These are phyloP conservation scores for Sternarchorhynchus goeldii DNA, from an alignment of 2,797 vertebrate species.

Conservation along the genomic window DNA sequence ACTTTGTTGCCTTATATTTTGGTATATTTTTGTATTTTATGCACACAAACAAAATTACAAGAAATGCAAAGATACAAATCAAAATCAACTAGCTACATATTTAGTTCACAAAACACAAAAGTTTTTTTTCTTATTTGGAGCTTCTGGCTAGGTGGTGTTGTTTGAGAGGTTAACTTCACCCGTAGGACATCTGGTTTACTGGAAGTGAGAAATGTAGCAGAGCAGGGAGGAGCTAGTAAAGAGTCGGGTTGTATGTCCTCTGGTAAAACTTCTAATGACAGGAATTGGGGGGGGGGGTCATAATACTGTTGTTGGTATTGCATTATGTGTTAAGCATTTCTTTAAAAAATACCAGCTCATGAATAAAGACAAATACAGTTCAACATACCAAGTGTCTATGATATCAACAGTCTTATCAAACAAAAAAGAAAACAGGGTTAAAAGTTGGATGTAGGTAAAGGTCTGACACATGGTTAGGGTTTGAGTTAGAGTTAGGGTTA, in stretches of 20 bases:
- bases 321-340: constrained; percentile 46
- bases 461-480: background rate
- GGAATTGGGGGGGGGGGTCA: constrained; percentile 36
- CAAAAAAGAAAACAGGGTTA: background rate
- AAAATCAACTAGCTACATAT: too few relatives aligned
- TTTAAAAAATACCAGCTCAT: constrained; percentile 55
- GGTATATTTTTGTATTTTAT: too few relatives aligned
- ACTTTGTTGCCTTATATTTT: too few relatives aligned
- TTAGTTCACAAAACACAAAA: too few relatives aligned
- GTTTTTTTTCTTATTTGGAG: background rate
- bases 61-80: too few relatives aligned
- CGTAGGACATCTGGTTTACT: constrained; percentile 45
- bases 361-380: constrained; percentile 36
- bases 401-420: background rate
- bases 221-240: constrained; percentile 22
- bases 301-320: constrained; percentile 46
- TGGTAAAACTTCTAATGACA: constrained; percentile 51
- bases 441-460: background rate
- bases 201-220: constrained; percentile 24
- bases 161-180: constrained; percentile 22
- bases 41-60: too few relatives aligned
- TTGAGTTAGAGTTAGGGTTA: background rate
- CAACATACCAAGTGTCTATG: constrained; percentile 8
- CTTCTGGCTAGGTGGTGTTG: constrained; percentile 2
- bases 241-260: constrained; percentile 39